Percentiles rank a stretch among this genome's conserved stretches.
phyloP scores from a whole-genome alignment of 2,888 invertebrate genomes.

The Hybos culiciformis region DNA sequence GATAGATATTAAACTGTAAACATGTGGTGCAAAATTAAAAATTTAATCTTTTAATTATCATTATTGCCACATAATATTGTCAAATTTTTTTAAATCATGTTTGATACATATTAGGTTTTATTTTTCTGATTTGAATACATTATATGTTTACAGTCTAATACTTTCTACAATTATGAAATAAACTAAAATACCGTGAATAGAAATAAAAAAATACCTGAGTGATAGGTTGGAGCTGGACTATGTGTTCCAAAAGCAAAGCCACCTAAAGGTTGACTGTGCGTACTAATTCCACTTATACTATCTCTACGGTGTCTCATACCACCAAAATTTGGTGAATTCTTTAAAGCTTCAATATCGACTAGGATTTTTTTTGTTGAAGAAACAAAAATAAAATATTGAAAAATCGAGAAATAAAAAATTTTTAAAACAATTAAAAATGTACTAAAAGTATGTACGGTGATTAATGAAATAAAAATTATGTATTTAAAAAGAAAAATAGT shows the following conservation, averaged over 20 bases:
- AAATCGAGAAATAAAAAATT: constrained; percentile 1
- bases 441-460: constrained; percentile 11
- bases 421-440: constrained; percentile 16
- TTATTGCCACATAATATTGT: too few relatives aligned
- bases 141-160: too few relatives aligned
- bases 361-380: constrained; percentile 14
- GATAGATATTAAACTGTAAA: too few relatives aligned
- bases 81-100: too few relatives aligned
- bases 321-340: constrained; percentile 43
- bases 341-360: constrained; percentile 46
- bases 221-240: constrained; percentile 37
- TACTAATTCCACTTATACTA: constrained; percentile 38
- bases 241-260: constrained; percentile 34
- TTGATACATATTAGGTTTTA: too few relatives aligned
- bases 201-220: constrained; percentile 30
- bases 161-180: too few relatives aligned
- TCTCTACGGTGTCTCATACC: constrained; percentile 40
- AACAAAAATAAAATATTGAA: constrained; percentile 14
- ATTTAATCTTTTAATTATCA: too few relatives aligned
- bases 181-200: too few relatives aligned
- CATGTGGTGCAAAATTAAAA: too few relatives aligned
- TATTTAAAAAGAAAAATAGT: background rate
- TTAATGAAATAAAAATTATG: background rate
- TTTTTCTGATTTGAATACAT: too few relatives aligned
- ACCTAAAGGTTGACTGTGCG: constrained; percentile 37